Conservation (phyloP, 2,797 vertebrate species). For the Gila robusta region DNA sequence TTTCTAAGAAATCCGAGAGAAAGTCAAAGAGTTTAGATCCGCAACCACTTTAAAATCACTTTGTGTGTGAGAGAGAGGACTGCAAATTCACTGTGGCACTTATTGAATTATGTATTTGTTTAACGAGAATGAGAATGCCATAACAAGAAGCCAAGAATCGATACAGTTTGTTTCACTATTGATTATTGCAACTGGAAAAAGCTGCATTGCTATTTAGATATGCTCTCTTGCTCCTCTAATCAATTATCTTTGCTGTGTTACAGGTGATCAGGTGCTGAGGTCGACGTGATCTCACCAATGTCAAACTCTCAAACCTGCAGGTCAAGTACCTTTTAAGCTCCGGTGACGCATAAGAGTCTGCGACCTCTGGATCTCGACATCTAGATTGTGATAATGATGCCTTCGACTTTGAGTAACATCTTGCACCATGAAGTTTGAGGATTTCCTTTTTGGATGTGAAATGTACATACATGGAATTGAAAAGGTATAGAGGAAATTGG, state of each 20-base stretch:
- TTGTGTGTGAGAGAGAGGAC: neutral
- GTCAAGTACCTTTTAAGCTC: neutral
- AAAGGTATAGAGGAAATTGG: neutral
- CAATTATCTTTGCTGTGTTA: slow-evolving; percentile 49
- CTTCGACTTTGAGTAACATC: neutral
- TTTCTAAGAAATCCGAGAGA: neutral
- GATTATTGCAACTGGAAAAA: slow-evolving; percentile 15
- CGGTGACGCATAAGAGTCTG: neutral
- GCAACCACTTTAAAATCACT: neutral
- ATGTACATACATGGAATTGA: neutral
- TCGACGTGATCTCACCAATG: slow-evolving; percentile 22
- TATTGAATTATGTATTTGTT: slow-evolving; percentile 18
- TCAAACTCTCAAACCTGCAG: neutral
- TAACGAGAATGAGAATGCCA: slow-evolving; percentile 12
- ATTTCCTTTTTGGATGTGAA: neutral
- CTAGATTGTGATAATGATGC: neutral
- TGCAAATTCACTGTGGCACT: neutral
- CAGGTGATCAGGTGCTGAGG: slow-evolving; percentile 46
- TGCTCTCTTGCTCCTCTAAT: neutral
- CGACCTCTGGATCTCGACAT: neutral
- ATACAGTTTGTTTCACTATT: slow-evolving; percentile 4
- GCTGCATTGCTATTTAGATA: neutral
- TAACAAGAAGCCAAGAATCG: neutral
- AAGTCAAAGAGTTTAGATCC: slow-evolving; percentile 19
- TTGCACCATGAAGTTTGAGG: neutral